Evolutionary conservation across 1,140 invertebrate species (phyloP), one percentile per base, ranked within the genome.

Genomic region (Sitobion miscanthi): DNA sequence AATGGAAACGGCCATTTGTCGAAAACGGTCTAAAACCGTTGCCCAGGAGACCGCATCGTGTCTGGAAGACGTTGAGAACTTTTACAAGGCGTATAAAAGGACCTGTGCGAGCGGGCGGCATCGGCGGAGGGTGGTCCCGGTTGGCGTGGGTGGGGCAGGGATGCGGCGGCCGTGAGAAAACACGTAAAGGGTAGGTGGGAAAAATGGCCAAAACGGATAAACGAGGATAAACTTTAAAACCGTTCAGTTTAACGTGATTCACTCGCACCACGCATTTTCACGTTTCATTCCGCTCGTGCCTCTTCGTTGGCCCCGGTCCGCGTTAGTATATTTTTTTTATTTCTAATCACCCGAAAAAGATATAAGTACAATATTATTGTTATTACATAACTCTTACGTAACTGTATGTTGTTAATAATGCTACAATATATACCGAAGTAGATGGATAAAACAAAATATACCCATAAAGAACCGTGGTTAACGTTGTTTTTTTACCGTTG

Each of bases 1-100:
- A 93, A 93, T 93, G 91, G 91, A 93, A 93, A 93, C 91, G 91
- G 91, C 91, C 91, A 93, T 93, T 93, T 86, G 82, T 83, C 91
- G 77, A 86, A 93, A 93, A 93, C 49, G 82, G 91, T 93, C 91
- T 93, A 86, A 93, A 93, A 86, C 49, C 82, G 91, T 93, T 93
- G 91, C 91, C 91, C 82, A 54, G 91, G 91, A 93, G 49, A 93
- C 91, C 91, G 52, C 49, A 86, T 45, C 91, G 82, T 57, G 77
- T 52, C 77, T 52, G n/a, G 47, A 83, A 82, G 91, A 52, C 52
- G 82, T 93, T 93, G 91, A 86, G 91, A 93, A 93, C 91, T 93
- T 93, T 93, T 93, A 93, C 82, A 93, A 85, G 91, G 91, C 83
- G 91, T 92, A 92, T 83, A 92, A 88, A 92, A 83, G 77, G 47